A percentile compares a stretch with the other conserved stretches of the same genome.
Evolutionary conservation across 2,113 vertebrate genomes (phyloP).

Genomic region (Sardina pilchardus): DNA sequence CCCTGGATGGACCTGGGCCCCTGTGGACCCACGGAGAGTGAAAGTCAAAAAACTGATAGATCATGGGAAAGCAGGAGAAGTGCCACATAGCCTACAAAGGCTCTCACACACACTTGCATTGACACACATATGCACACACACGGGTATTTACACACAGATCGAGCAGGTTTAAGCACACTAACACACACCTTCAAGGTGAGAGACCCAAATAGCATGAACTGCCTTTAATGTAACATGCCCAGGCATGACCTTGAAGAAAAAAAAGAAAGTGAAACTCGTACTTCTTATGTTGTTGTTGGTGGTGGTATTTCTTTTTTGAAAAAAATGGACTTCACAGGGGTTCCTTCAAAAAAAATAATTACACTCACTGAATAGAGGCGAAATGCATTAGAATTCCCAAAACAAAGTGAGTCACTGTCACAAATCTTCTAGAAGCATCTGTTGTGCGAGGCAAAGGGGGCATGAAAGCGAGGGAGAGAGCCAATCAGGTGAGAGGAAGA

Average conservation of each 20-base stretch:
- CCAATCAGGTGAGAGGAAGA: background rate
- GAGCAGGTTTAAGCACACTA: background rate
- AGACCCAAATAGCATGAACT: background rate
- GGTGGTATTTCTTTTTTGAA: background rate
- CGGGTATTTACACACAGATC: background rate
- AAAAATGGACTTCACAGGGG: background rate
- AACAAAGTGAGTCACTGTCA: background rate
- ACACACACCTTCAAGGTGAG: background rate
- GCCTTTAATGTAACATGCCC: background rate
- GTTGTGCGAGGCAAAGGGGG: background rate
- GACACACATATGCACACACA: background rate
- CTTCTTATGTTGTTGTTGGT: background rate
- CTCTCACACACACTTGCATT: background rate
- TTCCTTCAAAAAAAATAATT: background rate
- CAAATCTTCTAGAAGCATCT: background rate
- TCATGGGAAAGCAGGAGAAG: background rate
- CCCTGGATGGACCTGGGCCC: background rate
- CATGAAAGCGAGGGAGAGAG: background rate
- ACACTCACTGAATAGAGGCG: background rate
- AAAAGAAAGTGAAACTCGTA: background rate
- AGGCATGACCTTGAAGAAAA: background rate
- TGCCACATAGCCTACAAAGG: background rate
- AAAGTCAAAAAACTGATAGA: constrained; percentile 9
- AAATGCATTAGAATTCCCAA: background rate
- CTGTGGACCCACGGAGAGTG: background rate